Conservation (phyloP, 2,888 invertebrate genomes). For the Gnatocerus cornutus region DNA sequence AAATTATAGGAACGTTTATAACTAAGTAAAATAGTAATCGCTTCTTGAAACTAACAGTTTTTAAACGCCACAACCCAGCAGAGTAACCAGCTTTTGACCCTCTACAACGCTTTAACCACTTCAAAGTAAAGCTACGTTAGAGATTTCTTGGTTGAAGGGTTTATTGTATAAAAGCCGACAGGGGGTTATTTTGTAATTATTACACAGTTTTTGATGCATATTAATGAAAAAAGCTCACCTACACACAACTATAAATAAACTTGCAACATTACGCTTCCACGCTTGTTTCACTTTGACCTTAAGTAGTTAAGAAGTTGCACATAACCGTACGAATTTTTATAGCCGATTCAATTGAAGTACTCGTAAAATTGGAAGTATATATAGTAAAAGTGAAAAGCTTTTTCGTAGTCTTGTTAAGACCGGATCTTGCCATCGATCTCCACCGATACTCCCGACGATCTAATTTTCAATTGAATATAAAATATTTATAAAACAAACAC, state of each 20-base stretch:
- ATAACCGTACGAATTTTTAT: slow-evolving; percentile 45
- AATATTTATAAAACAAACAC: slow-evolving; percentile 51
- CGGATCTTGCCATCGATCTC: slow-evolving; percentile 41
- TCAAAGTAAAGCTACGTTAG: slow-evolving; percentile 52
- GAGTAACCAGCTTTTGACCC: slow-evolving; percentile 53
- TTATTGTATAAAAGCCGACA: slow-evolving; percentile 37
- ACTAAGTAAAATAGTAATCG: slow-evolving; percentile 35
- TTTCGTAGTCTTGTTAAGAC: slow-evolving; percentile 37
- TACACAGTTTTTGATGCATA: slow-evolving; percentile 35
- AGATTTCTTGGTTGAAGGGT: slow-evolving; percentile 42
- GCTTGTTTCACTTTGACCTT: slow-evolving; percentile 8
- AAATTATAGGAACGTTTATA: slow-evolving; percentile 33
- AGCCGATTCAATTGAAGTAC: slow-evolving; percentile 43
- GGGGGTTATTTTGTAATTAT: slow-evolving; percentile 42
- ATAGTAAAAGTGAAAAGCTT: slow-evolving; percentile 33
- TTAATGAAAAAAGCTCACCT: slow-evolving; percentile 20
- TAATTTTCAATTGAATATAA: slow-evolving; percentile 50
- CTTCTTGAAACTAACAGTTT: slow-evolving; percentile 19
- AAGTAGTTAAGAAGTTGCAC: slow-evolving; percentile 26
- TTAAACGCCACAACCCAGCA: slow-evolving; percentile 15
- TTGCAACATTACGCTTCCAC: no score
- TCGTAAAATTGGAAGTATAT: slow-evolving; percentile 40
- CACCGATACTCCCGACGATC: slow-evolving; percentile 40
- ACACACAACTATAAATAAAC: no score
- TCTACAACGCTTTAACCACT: slow-evolving; percentile 52